A percentile compares a stretch with the other conserved stretches of the same genome.
Evolutionary conservation across 2,888 invertebrate species (phyloP).

Genomic region (Linyphia triangularis): DNA sequence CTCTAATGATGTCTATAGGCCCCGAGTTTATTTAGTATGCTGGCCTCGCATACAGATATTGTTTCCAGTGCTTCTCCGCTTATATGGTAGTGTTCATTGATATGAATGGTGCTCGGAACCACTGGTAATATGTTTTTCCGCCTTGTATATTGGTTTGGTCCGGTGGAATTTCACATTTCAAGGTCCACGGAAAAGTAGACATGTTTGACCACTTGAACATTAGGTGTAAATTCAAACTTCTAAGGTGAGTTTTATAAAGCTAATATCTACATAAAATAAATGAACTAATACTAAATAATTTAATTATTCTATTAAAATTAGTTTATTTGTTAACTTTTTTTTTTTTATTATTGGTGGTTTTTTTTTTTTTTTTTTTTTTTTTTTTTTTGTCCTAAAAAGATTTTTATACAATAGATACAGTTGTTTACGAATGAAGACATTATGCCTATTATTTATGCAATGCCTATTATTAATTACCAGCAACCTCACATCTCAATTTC

Average conservation of each 20-base stretch:
- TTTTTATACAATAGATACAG: too few species aligned
- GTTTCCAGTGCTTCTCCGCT: slow-evolving; percentile 65
- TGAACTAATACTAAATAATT: too few species aligned
- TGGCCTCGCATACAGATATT: slow-evolving; percentile 69
- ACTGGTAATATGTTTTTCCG: slow-evolving; percentile 67
- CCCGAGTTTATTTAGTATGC: slow-evolving; percentile 70
- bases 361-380: too few species aligned
- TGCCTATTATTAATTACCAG: too few species aligned
- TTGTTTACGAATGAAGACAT: too few species aligned
- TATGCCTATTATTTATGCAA: too few species aligned
- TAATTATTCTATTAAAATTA: too few species aligned
- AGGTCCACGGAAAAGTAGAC: not conserved
- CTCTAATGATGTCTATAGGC: slow-evolving; percentile 70
- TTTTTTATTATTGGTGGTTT: too few species aligned
- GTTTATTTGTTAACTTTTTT: too few species aligned
- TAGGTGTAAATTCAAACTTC: not conserved
- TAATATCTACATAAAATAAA: too few species aligned
- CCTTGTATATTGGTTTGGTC: slow-evolving; percentile 65
- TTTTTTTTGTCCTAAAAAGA: too few species aligned
- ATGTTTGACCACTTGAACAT: slow-evolving; percentile 50
- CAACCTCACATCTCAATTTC: too few species aligned
- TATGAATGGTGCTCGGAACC: slow-evolving; percentile 70
- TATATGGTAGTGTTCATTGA: slow-evolving; percentile 68
- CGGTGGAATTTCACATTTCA: not conserved
- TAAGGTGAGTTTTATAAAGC: not conserved